Evolutionary conservation across 2,888 invertebrate genomes (phyloP), one percentile per base, ranked within the genome.

Genomic region (Eupithecia centaureata): DNA sequence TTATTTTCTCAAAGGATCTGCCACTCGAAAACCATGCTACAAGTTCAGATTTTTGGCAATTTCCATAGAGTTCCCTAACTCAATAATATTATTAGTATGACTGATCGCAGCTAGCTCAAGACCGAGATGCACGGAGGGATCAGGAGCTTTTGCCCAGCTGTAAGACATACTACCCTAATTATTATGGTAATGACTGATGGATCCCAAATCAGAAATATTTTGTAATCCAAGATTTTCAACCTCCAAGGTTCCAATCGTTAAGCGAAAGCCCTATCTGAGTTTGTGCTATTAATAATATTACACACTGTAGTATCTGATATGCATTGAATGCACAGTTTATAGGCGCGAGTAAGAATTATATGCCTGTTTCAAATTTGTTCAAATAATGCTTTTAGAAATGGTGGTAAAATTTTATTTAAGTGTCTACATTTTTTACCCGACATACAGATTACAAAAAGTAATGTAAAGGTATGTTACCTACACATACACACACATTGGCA

Each of bases 231-330:
- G 25, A n/a, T n/a, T 32, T 28, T 58, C 32, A 32, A 22, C 18
- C 57, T 32, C 75, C 79, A 79, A 74, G 81, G 83, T 80, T 84
- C 79, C 85, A 87, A 85, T 87, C 82, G 86, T 83, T 85, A 88
- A 85, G 77, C 85, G 80, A 83, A 86, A 85, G 81, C 79, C 81
- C 87, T 89, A 91, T 92, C 91, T 86, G 79, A 81, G 77, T 79
- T 80, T 77, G 68, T 74, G 84, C 90, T 89, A 91, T 92, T 92
- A 91, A 92, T 91, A 90, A 87, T 90, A 87, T 82, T 82, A 83
- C 78, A 82, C 83, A 80, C 78, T 73, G 81, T 81, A 80, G 82
- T 84, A 91, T 91, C 91, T 83, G 90, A 91, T 91, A 87, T 76
- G 82, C 77, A 79, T 79, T 79, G 78, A 80, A 81, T 76, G 80